Evolutionary conservation across 2,113 vertebrate genomes (phyloP).

Genomic region (Neogobius melanostomus): DNA sequence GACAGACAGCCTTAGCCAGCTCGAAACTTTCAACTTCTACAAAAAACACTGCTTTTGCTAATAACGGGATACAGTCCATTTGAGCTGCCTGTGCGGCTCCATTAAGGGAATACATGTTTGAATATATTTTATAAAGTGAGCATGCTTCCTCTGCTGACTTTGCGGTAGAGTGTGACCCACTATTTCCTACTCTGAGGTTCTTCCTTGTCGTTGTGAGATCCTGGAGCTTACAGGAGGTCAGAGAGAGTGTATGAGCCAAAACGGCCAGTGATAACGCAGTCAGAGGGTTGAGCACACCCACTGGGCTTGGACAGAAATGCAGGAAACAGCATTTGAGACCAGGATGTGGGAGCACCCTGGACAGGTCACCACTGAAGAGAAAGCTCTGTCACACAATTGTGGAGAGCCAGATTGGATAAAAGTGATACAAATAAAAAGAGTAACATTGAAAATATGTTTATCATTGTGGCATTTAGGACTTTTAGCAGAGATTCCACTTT

Average conservation of each 20-base stretch:
- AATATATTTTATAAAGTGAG: conserved; percentile 43
- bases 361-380: conserved; percentile 50
- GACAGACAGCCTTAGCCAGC: conserved; percentile 3
- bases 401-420: conserved; percentile 18
- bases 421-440: background rate
- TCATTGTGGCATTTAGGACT: too few species aligned
- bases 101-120: conserved; percentile 37
- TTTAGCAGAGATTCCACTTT: too few species aligned
- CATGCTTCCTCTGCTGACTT: conserved; percentile 33
- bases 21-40: conserved; percentile 15
- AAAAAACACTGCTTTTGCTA: conserved; percentile 6
- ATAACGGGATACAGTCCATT: conserved; percentile 1
- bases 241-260: conserved; percentile 39
- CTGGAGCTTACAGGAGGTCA: conserved; percentile 51
- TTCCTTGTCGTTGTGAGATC: conserved; percentile 43
- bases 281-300: conserved; percentile 43
- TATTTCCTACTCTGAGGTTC: conserved; percentile 45
- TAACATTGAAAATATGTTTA: too few species aligned
- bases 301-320: conserved; percentile 57
- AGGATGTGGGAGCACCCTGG: conserved; percentile 58
- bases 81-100: conserved; percentile 16
- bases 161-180: conserved; percentile 32
- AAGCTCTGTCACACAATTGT: conserved; percentile 54
- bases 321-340: conserved; percentile 67
- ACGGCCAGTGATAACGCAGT: conserved; percentile 35